phyloP scores from a whole-genome alignment of 2,797 vertebrate genomes.

The Acrossocheilus fasciatus region DNA sequence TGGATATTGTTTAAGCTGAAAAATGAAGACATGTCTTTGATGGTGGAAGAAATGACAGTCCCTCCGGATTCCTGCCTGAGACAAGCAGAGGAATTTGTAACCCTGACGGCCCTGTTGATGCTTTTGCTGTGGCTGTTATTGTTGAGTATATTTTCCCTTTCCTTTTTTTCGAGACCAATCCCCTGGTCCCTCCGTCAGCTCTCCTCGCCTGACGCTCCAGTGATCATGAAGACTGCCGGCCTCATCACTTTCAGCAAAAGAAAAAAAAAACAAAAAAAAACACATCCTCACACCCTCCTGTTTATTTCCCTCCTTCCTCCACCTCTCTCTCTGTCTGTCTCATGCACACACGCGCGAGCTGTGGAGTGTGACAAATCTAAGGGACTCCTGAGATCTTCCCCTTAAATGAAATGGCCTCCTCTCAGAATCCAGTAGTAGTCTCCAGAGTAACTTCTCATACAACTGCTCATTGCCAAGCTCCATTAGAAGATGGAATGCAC shows the following conservation, averaged over 20 bases:
- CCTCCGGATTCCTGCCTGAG: constrained; percentile 19
- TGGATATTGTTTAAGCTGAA: constrained; percentile 28
- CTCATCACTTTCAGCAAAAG: constrained; percentile 55
- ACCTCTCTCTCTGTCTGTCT: constrained; percentile 17
- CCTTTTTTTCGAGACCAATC: constrained; percentile 39
- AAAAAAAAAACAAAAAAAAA: constrained; percentile 6
- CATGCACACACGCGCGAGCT: constrained; percentile 4
- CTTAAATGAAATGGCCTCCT: constrained; percentile 57
- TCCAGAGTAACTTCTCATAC: constrained; percentile 47
- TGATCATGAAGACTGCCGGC: constrained; percentile 57
- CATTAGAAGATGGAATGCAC: constrained; percentile 38
- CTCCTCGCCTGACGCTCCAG: constrained; percentile 55
- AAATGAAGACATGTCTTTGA: constrained; percentile 45
- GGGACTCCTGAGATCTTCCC: constrained; percentile 57
- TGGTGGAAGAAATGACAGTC: constrained; percentile 45
- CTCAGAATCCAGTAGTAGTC: constrained; percentile 40
- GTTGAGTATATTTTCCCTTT: constrained; percentile 33
- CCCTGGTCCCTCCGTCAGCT: constrained; percentile 50
- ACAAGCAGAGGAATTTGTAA: constrained; percentile 40
- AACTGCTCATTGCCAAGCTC: constrained; percentile 34
- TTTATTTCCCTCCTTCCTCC: constrained; percentile 1
- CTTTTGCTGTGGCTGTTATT: constrained; percentile 51
- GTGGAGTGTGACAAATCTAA: constrained; percentile 55
- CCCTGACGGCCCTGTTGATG: constrained; percentile 51
- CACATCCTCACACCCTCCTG: constrained; percentile 31